phyloP scores from a whole-genome alignment of 2,113 vertebrate species.

The Speoplatyrhinus poulsoni region DNA sequence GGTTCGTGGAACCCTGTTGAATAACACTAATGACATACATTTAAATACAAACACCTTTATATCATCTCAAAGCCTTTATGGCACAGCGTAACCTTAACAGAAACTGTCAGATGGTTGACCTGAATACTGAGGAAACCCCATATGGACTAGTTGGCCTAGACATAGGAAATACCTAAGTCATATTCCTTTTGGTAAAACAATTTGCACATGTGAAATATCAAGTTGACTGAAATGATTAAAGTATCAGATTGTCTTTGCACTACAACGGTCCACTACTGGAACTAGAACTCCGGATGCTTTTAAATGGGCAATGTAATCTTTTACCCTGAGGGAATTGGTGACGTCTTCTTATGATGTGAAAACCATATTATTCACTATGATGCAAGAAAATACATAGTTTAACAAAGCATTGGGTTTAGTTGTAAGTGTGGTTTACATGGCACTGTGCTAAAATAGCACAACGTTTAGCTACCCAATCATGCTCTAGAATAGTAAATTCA shows the following conservation, averaged over 20 bases:
- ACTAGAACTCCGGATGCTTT: constrained; percentile 4
- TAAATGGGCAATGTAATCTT: constrained; percentile 37
- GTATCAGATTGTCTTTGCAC: constrained; percentile 66
- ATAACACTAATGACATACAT: constrained; percentile 53
- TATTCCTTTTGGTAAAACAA: constrained; percentile 52
- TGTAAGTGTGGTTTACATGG: constrained; percentile 14
- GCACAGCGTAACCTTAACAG: constrained; percentile 16
- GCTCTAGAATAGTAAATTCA: constrained; percentile 34
- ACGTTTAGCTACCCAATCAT: constrained; percentile 24
- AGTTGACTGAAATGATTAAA: constrained; percentile 30
- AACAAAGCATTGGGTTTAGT: constrained; percentile 18
- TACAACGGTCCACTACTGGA: constrained; percentile 45
- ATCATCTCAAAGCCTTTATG: constrained; percentile 42
- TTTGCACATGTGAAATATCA: constrained; percentile 43
- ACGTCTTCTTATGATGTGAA: background rate
- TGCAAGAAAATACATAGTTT: background rate
- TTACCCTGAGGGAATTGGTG: constrained; percentile 52
- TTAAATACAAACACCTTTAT: constrained; percentile 46
- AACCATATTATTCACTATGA: background rate
- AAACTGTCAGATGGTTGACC: constrained; percentile 51
- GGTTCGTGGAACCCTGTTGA: constrained; percentile 58
- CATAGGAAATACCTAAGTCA: constrained; percentile 39
- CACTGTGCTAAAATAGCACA: constrained; percentile 34
- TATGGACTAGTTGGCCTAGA: constrained; percentile 56
- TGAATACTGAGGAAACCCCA: constrained; percentile 63